Conservation (phyloP, 2,113 vertebrate species). For the Stegastes partitus region DNA sequence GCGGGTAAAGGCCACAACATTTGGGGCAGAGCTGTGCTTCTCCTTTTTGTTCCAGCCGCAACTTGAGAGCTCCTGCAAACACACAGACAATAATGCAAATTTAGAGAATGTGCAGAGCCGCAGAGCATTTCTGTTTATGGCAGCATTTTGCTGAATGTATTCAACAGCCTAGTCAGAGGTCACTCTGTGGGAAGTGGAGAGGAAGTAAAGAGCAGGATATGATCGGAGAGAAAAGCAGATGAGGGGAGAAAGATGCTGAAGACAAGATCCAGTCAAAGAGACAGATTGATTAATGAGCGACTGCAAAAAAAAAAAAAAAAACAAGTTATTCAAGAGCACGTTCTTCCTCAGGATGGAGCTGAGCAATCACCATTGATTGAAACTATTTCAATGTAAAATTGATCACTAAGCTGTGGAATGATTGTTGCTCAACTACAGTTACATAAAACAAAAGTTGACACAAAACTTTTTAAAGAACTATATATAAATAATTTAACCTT, state of each 20-base stretch:
- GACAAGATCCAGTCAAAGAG: not conserved
- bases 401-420: too few species aligned
- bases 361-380: not conserved
- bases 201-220: constrained; percentile 4
- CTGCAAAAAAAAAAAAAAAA: constrained; percentile 14
- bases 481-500: too few species aligned
- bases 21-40: constrained; percentile 97
- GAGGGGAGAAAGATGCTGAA: not conserved
- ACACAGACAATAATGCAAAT: constrained; percentile 32
- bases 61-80: constrained; percentile 94
- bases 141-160: constrained; percentile 26
- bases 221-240: not conserved
- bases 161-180: constrained; percentile 29
- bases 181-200: constrained; percentile 11
- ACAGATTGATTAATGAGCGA: constrained; percentile 14
- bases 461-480: not conserved
- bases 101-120: not conserved
- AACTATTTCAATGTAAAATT: not conserved
- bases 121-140: not conserved
- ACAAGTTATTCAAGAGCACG: not conserved
- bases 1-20: constrained; percentile 98
- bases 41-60: constrained; percentile 99
- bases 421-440: too few species aligned
- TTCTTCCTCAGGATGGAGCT: not conserved
- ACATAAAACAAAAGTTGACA: too few species aligned